Evolutionary conservation across 2,888 invertebrate species (phyloP), one percentile per base, ranked within the genome.

Genomic region (Stenotaenia linearis): DNA sequence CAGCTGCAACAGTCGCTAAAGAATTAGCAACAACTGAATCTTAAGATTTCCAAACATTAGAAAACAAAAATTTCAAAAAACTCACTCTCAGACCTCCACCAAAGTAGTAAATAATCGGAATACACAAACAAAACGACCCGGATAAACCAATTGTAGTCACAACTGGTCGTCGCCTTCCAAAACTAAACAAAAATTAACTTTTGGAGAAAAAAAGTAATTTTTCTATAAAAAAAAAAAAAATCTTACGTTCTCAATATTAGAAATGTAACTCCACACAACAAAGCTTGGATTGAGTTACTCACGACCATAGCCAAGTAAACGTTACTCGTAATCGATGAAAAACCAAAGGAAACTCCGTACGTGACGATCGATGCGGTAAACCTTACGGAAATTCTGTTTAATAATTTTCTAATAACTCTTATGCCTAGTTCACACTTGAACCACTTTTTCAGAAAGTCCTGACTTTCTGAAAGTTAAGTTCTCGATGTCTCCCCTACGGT

Each of bases 221-320:
- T 40, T 40, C 40, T 32, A 12, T 7, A 50, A 50, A 7, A n/a
- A 3, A 40, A 2, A 40, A 12, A n/a, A n/a, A 3, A 0, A 18
- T 50, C 7, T 18, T 50, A 50, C 50, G 7, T 50, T 50, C 21
- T 15, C 18, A 50, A 6, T 7, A 50, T 18, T n/a, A 50, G 3
- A 50, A 50, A 50, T 18, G 18, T 50, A 18, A 50, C 18, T 18
- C 50, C n/a, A 18, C 50, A 50, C 50, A 50, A 50, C 3, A 7
- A 18, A n/a, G 21, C 21, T 50, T 50, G n/a, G 9, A 50, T 50
- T 4, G 18, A n/a, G 18, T 50, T 50, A 50, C 88, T 87, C 15
- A 88, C 84, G 18, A 87, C 85, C 81, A 89, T 87, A 81, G 86
- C 88, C 15, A 88, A 82, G 83, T 89, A 89, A 10, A 88, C 85